Evolutionary conservation across 2,113 vertebrate species (phyloP).

Genomic region (Heliornis fulica): DNA sequence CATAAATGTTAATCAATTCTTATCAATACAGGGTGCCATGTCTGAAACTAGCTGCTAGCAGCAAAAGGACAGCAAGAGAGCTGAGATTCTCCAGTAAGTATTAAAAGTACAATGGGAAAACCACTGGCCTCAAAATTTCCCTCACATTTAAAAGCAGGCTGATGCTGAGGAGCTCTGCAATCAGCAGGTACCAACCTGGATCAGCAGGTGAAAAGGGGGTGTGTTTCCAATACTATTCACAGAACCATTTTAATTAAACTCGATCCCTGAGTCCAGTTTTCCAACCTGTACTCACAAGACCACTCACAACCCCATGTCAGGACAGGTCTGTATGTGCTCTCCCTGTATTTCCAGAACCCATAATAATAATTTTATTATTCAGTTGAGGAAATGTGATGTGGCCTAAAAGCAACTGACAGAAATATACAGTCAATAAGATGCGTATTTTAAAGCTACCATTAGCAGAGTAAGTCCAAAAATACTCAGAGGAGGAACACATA

Average conservation of each 20-base stretch:
- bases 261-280: neutral
- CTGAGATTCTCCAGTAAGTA: neutral
- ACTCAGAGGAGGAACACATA: neutral
- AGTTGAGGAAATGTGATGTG: neutral
- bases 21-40: neutral
- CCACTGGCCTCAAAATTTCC: neutral
- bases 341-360: neutral
- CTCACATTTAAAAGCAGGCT: neutral
- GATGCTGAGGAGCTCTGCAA: neutral
- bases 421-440: neutral
- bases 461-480: neutral
- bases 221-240: neutral
- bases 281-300: neutral
- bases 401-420: neutral
- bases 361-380: neutral
- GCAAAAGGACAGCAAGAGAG: neutral
- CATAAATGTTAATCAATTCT: neutral
- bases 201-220: neutral
- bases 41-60: neutral
- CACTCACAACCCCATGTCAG: neutral
- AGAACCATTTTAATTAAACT: neutral
- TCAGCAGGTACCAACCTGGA: neutral
- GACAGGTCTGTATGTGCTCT: no score
- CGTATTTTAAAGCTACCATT: neutral
- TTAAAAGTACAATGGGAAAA: neutral